Base-by-base conservation (phyloP, 2,888 invertebrate species). In the Caenorhabditis sp. region DNA sequence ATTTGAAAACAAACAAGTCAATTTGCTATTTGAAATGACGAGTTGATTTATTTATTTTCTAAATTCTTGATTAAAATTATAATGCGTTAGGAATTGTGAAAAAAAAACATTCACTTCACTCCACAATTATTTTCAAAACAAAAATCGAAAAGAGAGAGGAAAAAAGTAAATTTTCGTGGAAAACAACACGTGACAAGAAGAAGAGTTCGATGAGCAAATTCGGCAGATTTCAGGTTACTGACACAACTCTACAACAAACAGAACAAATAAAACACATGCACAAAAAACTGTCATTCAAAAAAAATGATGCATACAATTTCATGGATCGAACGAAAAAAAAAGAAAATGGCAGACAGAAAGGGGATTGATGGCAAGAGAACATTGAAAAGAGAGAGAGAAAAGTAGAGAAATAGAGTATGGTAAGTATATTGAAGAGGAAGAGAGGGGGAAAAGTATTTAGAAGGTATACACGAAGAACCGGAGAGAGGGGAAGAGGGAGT, bases 401-500 rank as follows among this genome's bases (percentile, higher is more conserved):
- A 4, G 17, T 10, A 54, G 54, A 54, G 54, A 54, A 54, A 14
- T 10, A 54, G 21, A 54, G 17, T 10, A 43, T 43, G 12, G 43
- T 43, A 43, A 43, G 43, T 14, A 12, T 43, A 43, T 14, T 43
- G 17, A 14, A 43, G 43, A 43, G 43, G 31, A 31, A 54, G 17
- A 20, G 52, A 53, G 43, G 53, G 43, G 54, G 50, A 43, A 53
- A 68, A 63, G 57, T 12, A 50, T 10, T 36, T 49, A 21, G 14
- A 64, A 58, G n/a, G 43, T 12, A 58, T 17, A 23, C 27, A 43
- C n/a, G 59, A 36, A 49, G 53, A 59, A 63, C 57, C 12, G 25
- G 56, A 57, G 25, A 25, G 57, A 60, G 49, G 53, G 26, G 26
- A 54, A 43, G 63, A 50, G 62, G 43, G 61, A 52, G 52, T 21